Percentiles rank a stretch among this genome's conserved stretches.
Conservation (phyloP, 2,888 invertebrate species). For the Cryptus viduatorius region DNA sequence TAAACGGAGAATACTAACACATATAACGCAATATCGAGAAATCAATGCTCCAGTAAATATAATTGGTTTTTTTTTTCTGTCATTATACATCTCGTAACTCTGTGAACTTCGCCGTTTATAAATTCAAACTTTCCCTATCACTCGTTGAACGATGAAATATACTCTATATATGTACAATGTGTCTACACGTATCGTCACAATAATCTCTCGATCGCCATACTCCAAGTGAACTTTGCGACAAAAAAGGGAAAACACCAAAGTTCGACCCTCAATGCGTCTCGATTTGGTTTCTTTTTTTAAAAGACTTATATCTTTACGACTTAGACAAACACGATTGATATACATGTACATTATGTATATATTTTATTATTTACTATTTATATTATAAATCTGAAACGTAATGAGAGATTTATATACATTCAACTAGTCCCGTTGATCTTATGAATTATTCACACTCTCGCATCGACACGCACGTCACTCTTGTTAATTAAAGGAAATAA, state of each 20-base stretch:
- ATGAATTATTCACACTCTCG: conserved; percentile 35
- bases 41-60: conserved; percentile 9
- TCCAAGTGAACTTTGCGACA: conserved; percentile 19
- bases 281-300: conserved; percentile 33
- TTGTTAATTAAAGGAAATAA: conserved; percentile 4
- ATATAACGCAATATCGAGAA: conserved; percentile 1
- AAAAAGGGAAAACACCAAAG: conserved; percentile 23
- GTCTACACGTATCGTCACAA: conserved; percentile 41
- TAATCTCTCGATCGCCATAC: conserved; percentile 11
- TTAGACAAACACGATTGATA: conserved; percentile 55
- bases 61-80: conserved; percentile 27
- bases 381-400: conserved; percentile 51
- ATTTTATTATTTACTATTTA: conserved; percentile 27
- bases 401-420: conserved; percentile 61
- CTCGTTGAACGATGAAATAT: conserved; percentile 28
- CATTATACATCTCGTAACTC: conserved; percentile 27
- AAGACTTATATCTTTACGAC: conserved; percentile 42
- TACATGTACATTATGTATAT: conserved; percentile 56
- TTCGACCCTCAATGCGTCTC: conserved; percentile 7
- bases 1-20: conserved; percentile 29
- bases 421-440: conserved; percentile 37
- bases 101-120: conserved; percentile 38
- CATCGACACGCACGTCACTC: neutral
- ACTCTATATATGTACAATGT: conserved; percentile 49
- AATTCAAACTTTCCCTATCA: conserved; percentile 23